phyloP scores from a whole-genome alignment of 2,113 vertebrate species.

The Mus musculus region DNA sequence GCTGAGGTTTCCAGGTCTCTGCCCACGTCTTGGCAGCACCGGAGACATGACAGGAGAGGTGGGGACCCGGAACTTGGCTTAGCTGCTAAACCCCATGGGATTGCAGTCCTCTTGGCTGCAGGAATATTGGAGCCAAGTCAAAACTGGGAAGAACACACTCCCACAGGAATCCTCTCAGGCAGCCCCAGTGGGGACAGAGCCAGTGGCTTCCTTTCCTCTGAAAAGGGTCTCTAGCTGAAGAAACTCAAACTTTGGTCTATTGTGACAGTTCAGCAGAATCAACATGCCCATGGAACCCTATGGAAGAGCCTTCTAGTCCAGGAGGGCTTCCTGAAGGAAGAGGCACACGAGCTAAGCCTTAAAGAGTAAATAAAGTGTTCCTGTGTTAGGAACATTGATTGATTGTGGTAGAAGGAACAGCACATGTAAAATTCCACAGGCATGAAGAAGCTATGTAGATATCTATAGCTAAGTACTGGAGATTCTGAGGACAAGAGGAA shows the following conservation, averaged over 20 bases:
- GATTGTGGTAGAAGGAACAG: neutral
- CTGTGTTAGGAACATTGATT: neutral
- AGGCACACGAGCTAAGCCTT: neutral
- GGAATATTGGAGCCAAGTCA: neutral
- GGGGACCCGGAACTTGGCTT: neutral
- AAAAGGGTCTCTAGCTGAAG: neutral
- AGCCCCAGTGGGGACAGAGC: neutral
- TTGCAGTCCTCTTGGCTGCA: too few relatives aligned
- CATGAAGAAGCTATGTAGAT: too few relatives aligned
- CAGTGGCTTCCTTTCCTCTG: neutral
- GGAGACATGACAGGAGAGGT: too few relatives aligned
- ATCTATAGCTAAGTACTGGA: neutral
- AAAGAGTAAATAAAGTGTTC: neutral
- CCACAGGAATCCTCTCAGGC: neutral
- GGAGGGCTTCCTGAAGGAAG: slow-evolving; percentile 5
- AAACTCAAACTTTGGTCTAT: neutral
- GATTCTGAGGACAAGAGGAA: too few relatives aligned
- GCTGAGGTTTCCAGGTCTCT: neutral
- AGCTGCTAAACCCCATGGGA: accelerated
- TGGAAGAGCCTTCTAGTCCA: neutral
- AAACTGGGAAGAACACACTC: neutral
- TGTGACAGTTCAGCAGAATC: neutral
- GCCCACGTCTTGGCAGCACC: neutral
- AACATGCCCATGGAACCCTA: too few relatives aligned
- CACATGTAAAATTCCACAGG: neutral